phyloP scores from a whole-genome alignment of 2,113 vertebrate species.

The Equus quagga region DNA sequence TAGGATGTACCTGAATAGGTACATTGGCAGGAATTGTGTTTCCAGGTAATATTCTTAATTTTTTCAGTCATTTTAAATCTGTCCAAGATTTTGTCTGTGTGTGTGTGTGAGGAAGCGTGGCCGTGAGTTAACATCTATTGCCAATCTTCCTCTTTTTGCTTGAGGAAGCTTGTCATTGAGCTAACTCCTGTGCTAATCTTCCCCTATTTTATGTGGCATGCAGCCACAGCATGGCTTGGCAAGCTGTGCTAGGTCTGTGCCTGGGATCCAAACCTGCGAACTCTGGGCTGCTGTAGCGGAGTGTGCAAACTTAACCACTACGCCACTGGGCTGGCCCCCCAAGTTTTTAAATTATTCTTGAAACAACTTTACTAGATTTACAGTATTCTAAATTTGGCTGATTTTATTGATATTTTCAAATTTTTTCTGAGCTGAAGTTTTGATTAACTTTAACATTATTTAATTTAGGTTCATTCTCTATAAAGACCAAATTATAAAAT shows the following conservation, averaged over 20 bases:
- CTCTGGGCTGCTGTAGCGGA: too few relatives aligned
- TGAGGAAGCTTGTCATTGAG: too few relatives aligned
- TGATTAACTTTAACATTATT: not conserved
- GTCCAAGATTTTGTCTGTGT: not conserved
- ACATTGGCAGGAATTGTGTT: not conserved
- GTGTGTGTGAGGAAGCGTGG: too few relatives aligned
- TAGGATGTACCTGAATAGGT: not conserved
- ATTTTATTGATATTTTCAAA: not conserved
- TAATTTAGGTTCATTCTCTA: not conserved
- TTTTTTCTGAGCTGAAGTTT: not conserved
- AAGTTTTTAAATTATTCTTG: not conserved
- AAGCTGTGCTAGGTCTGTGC: too few relatives aligned
- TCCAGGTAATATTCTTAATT: not conserved
- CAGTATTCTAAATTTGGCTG: not conserved
- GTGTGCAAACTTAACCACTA: too few relatives aligned
- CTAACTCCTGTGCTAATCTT: too few relatives aligned
- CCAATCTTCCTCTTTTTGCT: too few relatives aligned
- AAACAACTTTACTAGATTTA: not conserved
- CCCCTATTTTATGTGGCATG: too few relatives aligned
- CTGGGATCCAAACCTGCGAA: too few relatives aligned
- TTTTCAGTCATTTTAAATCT: not conserved
- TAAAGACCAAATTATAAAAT: not conserved
- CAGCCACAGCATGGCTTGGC: too few relatives aligned
- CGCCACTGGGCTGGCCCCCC: too few relatives aligned
- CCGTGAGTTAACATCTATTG: too few relatives aligned